A percentile compares a stretch with the other conserved stretches of the same genome.
Conservation (phyloP, 2,888 invertebrate genomes). For the Fragum fragum region DNA sequence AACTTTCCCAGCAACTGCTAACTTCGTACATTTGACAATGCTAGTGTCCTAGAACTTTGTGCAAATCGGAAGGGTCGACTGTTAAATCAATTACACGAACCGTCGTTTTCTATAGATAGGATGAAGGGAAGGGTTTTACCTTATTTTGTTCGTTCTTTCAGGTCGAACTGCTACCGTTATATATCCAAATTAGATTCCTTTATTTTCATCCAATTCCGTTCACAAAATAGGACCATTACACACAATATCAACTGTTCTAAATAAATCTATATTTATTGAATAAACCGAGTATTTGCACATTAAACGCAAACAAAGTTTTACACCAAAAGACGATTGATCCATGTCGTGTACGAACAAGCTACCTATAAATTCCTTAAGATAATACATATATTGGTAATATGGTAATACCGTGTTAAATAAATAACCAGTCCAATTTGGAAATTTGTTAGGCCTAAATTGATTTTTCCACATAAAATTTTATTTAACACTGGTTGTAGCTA, state of each 20-base stretch:
- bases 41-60: no score
- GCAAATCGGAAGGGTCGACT: no score
- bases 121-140: background rate
- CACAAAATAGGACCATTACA: background rate
- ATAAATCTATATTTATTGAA: background rate
- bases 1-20: no score
- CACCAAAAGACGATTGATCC: background rate
- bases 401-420: background rate
- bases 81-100: no score
- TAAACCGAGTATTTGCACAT: background rate
- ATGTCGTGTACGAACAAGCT: background rate
- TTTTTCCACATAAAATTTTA: background rate
- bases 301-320: background rate
- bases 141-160: background rate
- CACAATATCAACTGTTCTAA: background rate
- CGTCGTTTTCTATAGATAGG: no score
- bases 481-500: no score
- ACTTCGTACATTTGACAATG: no score
- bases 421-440: background rate
- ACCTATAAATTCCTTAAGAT: conserved; percentile 6
- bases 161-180: background rate
- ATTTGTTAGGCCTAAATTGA: no score
- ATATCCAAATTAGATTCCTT: background rate
- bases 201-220: background rate
- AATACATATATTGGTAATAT: background rate